These are phyloP conservation scores for Dicerorhinus sumatrensis DNA, from an alignment of 2,113 vertebrate species.

Conservation along the genomic window DNA sequence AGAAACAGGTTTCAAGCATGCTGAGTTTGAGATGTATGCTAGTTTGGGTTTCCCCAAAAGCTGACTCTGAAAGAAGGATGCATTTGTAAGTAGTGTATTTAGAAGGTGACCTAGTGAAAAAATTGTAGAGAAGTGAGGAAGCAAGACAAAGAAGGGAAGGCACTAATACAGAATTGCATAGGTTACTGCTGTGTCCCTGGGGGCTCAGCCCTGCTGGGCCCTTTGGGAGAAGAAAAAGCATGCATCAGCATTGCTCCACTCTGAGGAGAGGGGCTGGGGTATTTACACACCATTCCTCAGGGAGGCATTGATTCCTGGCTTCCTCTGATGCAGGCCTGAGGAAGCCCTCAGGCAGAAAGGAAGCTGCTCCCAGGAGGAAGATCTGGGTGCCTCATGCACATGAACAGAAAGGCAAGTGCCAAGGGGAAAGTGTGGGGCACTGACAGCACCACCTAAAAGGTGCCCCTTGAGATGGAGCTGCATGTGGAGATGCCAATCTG, in stretches of 20 bases:
- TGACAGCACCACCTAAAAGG: not conserved
- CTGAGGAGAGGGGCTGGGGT: rapidly evolving
- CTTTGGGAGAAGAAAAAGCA: not conserved
- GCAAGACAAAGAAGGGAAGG: not conserved
- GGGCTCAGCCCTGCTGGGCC: rapidly evolving
- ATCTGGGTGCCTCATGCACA: not conserved
- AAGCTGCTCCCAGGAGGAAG: not conserved
- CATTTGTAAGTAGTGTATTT: not conserved
- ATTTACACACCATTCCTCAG: not conserved
- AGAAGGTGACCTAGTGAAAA: not conserved
- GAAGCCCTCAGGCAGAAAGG: not conserved
- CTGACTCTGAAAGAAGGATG: not conserved
- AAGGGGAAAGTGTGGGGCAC: not conserved
- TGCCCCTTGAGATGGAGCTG: not conserved
- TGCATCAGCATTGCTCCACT: not conserved
- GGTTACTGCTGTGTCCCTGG: not conserved
- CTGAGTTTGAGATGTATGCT: not conserved
- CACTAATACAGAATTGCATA: no score
- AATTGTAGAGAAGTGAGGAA: not conserved
- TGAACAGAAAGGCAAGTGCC: not conserved
- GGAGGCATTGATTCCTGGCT: not conserved
- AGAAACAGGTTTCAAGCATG: not conserved
- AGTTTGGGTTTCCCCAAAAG: not conserved
- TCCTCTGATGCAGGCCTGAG: not conserved
- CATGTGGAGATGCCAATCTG: not conserved